Base-by-base conservation (phyloP, 2,113 vertebrate species). In the Chaetodon trifascialis region DNA sequence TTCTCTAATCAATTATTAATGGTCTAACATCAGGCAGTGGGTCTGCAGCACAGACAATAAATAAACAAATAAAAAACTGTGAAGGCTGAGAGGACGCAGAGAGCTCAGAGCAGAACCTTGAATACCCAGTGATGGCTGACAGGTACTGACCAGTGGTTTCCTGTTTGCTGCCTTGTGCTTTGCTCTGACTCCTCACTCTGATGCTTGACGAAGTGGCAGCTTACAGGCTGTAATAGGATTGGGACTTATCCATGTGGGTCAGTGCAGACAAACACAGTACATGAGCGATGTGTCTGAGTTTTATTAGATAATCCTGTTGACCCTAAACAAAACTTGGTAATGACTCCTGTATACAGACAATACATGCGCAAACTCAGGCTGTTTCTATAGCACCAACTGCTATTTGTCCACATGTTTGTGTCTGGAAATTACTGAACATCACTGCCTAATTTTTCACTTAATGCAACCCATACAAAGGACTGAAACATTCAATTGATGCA, bases 201-300 rank as follows among this genome's bases (percentile, higher is more conserved):
- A 21, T 12, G 73, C 25, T 21, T 17, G 51, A 49, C 7, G 14
- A 71, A 30, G 62, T 69, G 76, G 25, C 84, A 80, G 76, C 59
- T 70, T 49, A 68, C 44, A 62, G 49, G 23, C 47, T 66, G 23
- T 86, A 83, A 92, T 52, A 51, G 73, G 83, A 89, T 86, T 86
- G 59, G 54, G 38, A 64, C 69, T 79, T 3, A 4, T 69, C 83
- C 73, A 73, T 68, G n/a, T 62, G 52, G 80, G 80, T 62, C 80
- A 75, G n/a, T 47, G 51, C 11, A 67, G 62, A 34, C 30, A 55
- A 16, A 23, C 3, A 40, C 15, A 38, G 9, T 44, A 5, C 3
- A 8, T 65, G 21, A 44, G 47, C 49, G 54, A 15, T 47, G 55
- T 47, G 51, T 72, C 68, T 40, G 54, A 58, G 52, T 76, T 60